phyloP scores from a whole-genome alignment of 1,140 invertebrate genomes.

The Ephestia elutella region DNA sequence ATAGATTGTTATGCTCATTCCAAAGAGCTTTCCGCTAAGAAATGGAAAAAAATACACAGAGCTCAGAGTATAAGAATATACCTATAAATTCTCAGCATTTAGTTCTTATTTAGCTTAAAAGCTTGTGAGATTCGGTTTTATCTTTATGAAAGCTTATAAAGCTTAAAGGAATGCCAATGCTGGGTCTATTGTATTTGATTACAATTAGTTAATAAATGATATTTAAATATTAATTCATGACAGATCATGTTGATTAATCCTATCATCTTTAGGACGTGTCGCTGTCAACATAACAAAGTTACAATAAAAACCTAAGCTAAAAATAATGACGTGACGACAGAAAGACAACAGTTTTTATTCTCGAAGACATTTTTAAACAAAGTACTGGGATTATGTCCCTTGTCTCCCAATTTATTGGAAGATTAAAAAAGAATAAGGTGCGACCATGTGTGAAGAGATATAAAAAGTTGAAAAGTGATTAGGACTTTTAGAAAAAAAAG shows the following conservation, averaged over 20 bases:
- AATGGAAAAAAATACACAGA: too few species aligned
- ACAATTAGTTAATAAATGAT: too few species aligned
- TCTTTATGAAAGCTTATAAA: too few species aligned
- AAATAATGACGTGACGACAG: not conserved
- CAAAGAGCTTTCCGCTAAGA: not conserved
- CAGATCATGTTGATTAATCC: too few species aligned
- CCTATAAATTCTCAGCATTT: too few species aligned
- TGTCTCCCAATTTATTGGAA: slow-evolving; percentile 1
- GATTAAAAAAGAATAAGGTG: not conserved
- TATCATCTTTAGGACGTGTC: not conserved
- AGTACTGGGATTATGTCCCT: not conserved
- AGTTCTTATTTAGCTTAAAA: too few species aligned
- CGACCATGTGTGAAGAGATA: not conserved
- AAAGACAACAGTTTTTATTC: not conserved
- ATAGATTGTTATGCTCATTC: not conserved
- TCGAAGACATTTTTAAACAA: not conserved
- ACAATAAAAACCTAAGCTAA: not conserved
- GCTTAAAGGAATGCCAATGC: too few species aligned
- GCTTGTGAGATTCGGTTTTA: too few species aligned
- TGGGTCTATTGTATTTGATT: too few species aligned
- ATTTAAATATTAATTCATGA: too few species aligned
- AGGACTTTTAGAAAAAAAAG: not conserved
- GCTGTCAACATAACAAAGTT: not conserved
- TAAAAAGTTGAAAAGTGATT: not conserved
- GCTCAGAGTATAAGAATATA: too few species aligned